These are phyloP conservation scores for Mercenaria mercenaria DNA, from an alignment of 1,140 invertebrate species.

Conservation along the genomic window DNA sequence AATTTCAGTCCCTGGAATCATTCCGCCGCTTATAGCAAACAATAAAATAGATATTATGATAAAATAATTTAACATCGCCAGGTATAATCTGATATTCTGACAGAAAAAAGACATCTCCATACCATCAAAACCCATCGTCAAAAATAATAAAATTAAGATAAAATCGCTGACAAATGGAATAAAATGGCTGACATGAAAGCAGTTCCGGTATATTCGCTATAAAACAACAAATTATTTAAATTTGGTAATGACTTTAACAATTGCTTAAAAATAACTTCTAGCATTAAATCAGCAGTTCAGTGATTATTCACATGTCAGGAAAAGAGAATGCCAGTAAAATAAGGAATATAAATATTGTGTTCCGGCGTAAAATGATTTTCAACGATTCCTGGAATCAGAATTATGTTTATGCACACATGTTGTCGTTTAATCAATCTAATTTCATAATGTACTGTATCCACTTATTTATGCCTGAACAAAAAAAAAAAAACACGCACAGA, in stretches of 20 bases:
- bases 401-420: not conserved
- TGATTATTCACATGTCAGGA: not conserved
- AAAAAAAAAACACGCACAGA: too few relatives aligned
- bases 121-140: slow-evolving; percentile 22
- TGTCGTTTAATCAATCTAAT: not conserved
- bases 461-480: too few relatives aligned
- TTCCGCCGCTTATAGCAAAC: not conserved
- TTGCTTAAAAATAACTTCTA: slow-evolving; percentile 34
- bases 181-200: slow-evolving; percentile 18
- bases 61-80: not conserved
- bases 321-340: not conserved
- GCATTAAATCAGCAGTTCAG: not conserved
- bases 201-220: slow-evolving; percentile 28
- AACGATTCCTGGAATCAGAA: not conserved
- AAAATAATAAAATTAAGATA: slow-evolving; percentile 50
- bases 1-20: not conserved
- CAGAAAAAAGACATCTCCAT: not conserved
- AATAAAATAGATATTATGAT: slow-evolving; percentile 13
- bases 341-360: not conserved
- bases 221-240: slow-evolving; percentile 53
- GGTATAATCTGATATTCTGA: slow-evolving; percentile 26
- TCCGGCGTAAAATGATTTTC: slow-evolving; percentile 34
- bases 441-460: not conserved
- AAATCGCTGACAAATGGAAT: slow-evolving; percentile 18
- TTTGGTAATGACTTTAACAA: slow-evolving; percentile 28